Evolutionary conservation across 2,888 invertebrate genomes (phyloP), one percentile per base, ranked within the genome.

Genomic region (Scotopteryx bipunctaria): DNA sequence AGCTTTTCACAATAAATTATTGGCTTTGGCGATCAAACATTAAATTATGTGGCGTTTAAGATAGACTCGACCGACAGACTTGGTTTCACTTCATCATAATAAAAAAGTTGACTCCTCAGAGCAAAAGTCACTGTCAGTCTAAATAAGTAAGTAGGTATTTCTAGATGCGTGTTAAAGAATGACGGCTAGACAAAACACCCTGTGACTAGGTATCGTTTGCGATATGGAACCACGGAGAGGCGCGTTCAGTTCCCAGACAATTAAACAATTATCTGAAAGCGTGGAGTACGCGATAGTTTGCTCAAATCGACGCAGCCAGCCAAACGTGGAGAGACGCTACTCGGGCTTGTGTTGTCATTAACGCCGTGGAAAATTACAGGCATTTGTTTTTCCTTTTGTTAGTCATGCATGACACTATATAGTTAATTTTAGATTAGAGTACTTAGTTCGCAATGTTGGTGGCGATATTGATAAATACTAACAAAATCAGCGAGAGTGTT

Each of bases 181-280:
- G 19, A 1, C 16, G 31, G 14, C n/a, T n/a, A 23, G 23, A 31
- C 14, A n/a, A 11, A 17, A 31, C n/a, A 8, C 27, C 5, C 6
- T 36, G 37, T 11, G n/a, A n/a, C n/a, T n/a, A n/a, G n/a, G n/a
- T 11, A 23, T 31, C 19, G 33, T 49, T 48, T 36, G 54, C 54
- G 48, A 44, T 54, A 40, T 25, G 21, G 32, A 44, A 41, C 40
- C 32, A 32, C 32, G 32, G 41, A 55, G 49, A 47, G 29, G 45
- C 21, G 25, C 44, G 27, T 29, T 43, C 16, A 37, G 50, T 61
- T 61, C 59, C 55, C 61, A 59, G 50, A 25, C 61, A 59, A 61
- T 61, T 61, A 59, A 55, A 51, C 57, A 57, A 61, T 61, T 59
- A 61, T 37, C 40, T 33, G 33, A 42, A 57, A 59, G 61, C 57